Percentiles rank a stretch among this genome's conserved stretches.
These are phyloP conservation scores for Amblyopsis hoosieri DNA, from an alignment of 2,797 vertebrate species.

Conservation along the genomic window DNA sequence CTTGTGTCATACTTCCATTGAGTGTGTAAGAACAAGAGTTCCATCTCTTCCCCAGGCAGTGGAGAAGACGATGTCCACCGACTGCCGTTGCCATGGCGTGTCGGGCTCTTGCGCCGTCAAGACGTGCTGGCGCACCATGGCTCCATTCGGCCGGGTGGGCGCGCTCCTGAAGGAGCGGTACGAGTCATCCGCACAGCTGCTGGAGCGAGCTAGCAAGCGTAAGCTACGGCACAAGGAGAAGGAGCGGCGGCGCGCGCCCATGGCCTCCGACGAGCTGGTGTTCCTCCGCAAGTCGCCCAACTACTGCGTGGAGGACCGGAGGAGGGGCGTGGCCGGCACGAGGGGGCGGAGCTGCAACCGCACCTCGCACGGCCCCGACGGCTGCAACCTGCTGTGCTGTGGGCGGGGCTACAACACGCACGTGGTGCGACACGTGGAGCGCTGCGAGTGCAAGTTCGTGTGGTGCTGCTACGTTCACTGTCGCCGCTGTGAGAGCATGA, in stretches of 20 bases:
- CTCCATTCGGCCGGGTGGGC: constrained; percentile 89
- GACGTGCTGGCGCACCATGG: constrained; percentile 96
- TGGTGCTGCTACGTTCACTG: constrained; percentile 98
- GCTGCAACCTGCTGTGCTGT: constrained; percentile 95
- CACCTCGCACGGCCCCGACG: constrained; percentile 81
- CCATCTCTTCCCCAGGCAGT: constrained; percentile 78
- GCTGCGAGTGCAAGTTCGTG: constrained; percentile 95
- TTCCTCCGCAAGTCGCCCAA: constrained; percentile 93
- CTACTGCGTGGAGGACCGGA: constrained; percentile 90
- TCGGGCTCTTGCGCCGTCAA: constrained; percentile 97
- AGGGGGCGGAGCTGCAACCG: constrained; percentile 91
- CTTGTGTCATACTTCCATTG: too few species aligned
- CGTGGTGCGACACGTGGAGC: constrained; percentile 87
- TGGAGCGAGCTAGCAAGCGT: constrained; percentile 73
- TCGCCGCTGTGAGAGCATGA: constrained; percentile 93
- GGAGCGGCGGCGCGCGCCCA: constrained; percentile 73
- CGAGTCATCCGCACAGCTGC: constrained; percentile 89
- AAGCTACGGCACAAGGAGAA: constrained; percentile 86
- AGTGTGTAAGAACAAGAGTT: too few species aligned
- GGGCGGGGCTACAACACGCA: constrained; percentile 96
- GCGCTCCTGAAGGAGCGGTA: constrained; percentile 91
- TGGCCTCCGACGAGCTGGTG: constrained; percentile 84
- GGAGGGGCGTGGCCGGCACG: constrained; percentile 86
- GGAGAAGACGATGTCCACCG: constrained; percentile 87
- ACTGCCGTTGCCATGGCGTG: constrained; percentile 95